Evolutionary conservation across 2,888 invertebrate genomes (phyloP).

Genomic region (Harpalus rufipes): DNA sequence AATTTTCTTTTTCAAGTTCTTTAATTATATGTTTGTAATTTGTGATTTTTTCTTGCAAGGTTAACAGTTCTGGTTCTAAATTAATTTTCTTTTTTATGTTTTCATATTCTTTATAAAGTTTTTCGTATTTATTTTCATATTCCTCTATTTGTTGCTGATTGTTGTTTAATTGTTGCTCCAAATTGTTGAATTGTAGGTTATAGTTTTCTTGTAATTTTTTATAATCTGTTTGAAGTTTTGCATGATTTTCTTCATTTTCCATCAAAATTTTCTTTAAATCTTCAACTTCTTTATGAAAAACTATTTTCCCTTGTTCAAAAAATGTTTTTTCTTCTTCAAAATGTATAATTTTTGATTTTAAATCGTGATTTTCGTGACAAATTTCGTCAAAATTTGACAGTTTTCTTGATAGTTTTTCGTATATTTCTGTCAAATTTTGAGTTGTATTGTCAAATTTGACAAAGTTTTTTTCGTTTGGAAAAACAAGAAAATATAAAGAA

Average conservation of each 20-base stretch:
- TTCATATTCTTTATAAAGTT: background rate
- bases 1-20: background rate
- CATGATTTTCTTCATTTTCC: background rate
- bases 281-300: background rate
- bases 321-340: background rate
- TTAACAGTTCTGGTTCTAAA: background rate
- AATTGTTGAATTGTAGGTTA: background rate
- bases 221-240: background rate
- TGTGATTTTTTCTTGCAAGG: background rate
- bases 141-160: background rate
- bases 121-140: background rate
- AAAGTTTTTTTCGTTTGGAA: background rate
- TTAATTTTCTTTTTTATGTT: background rate
- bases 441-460: background rate
- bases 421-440: background rate
- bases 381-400: background rate
- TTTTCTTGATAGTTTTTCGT: background rate
- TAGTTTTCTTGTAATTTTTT: background rate
- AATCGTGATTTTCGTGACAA: background rate
- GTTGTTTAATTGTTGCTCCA: background rate
- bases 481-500: background rate
- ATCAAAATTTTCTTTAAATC: constrained; percentile 1
- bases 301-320: background rate
- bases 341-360: background rate
- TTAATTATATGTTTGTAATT: background rate